Conservation (phyloP, 2,797 vertebrate species). For the Crenichthys baileyi region DNA sequence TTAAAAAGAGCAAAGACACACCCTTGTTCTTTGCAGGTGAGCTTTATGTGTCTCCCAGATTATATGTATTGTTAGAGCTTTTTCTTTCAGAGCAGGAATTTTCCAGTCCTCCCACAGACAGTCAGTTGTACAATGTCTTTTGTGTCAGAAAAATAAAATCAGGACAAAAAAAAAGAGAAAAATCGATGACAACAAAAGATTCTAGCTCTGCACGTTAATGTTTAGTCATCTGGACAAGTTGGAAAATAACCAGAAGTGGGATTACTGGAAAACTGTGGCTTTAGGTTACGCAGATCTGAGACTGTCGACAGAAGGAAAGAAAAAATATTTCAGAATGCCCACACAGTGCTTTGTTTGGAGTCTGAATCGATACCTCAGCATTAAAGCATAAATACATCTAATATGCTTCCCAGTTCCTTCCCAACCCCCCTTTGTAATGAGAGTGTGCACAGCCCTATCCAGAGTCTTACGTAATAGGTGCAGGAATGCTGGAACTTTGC, state of each 20-base stretch:
- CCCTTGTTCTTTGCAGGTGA: constrained; percentile 19
- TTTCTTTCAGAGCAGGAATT: constrained; percentile 29
- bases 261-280: constrained; percentile 13
- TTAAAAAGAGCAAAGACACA: constrained; percentile 29
- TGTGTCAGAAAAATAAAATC: neutral
- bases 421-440: constrained; percentile 31
- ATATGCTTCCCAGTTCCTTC: constrained; percentile 1
- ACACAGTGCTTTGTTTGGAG: neutral
- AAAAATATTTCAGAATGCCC: neutral
- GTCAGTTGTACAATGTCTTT: constrained; percentile 10
- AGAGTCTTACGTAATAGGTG: constrained; percentile 65
- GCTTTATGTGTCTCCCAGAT: constrained; percentile 42
- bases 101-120: constrained; percentile 20
- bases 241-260: constrained; percentile 28
- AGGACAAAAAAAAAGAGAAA: neutral
- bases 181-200: constrained; percentile 18
- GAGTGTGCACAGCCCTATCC: constrained; percentile 28
- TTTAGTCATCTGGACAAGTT: constrained; percentile 34
- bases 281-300: neutral
- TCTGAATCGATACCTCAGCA: neutral
- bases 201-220: constrained; percentile 12
- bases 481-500: constrained; percentile 75
- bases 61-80: constrained; percentile 14
- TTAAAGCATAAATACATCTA: neutral
- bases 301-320: neutral